phyloP scores from a whole-genome alignment of 1,140 invertebrate species.

The Dendroctonus ponderosae region DNA sequence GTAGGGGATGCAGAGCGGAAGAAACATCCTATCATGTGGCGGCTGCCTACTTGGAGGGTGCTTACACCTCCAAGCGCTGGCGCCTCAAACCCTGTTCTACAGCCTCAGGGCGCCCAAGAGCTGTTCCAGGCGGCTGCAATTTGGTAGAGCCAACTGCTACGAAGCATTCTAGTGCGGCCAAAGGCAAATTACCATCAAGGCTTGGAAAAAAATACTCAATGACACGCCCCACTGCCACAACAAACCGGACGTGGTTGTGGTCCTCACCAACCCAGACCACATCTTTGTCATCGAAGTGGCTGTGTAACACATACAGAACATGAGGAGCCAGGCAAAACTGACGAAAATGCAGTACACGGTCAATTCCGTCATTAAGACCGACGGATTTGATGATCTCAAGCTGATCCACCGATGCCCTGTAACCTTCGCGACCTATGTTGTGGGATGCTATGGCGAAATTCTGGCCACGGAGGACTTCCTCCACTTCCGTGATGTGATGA shows the following conservation, averaged over 20 bases:
- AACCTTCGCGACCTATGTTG: conserved; percentile 4
- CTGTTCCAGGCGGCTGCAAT: not conserved
- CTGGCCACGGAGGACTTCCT: conserved; percentile 7
- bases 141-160: too few species aligned
- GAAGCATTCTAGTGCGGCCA: too few species aligned
- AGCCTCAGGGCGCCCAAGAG: not conserved
- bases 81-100: not conserved
- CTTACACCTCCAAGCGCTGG: conserved; percentile 8
- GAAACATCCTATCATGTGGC: conserved; percentile 33
- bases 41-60: conserved; percentile 3
- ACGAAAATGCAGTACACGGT: conserved; percentile 27
- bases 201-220: conserved; percentile 14
- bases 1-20: conserved; percentile 12
- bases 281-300: conserved; percentile 27
- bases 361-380: conserved; percentile 13
- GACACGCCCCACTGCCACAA: conserved; percentile 6
- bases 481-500: not conserved
- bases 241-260: conserved; percentile 26
- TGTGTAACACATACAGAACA: conserved; percentile 29
- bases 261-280: conserved; percentile 14
- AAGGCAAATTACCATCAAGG: too few species aligned
- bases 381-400: not conserved
- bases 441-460: conserved; percentile 19
- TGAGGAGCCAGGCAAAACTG: conserved; percentile 14
- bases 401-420: conserved; percentile 9